Conservation (phyloP, 2,888 invertebrate genomes). For the Dryadula phaetusa region DNA sequence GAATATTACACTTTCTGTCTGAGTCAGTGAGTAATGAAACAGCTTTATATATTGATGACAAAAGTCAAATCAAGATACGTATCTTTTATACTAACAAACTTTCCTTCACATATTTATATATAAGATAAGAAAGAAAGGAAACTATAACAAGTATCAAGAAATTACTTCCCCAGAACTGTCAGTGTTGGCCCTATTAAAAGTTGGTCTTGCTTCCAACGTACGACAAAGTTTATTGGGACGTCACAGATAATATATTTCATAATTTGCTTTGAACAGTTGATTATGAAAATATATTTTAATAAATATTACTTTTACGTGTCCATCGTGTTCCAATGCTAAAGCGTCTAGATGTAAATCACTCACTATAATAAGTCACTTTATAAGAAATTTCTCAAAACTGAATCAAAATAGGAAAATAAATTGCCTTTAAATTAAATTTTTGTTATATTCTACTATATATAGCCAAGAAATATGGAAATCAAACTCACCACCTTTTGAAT, state of each 20-base stretch:
- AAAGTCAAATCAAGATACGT: neutral
- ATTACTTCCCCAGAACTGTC: slow-evolving; percentile 12
- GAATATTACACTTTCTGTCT: too few relatives aligned
- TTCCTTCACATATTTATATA: neutral
- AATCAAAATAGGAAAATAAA: too few relatives aligned
- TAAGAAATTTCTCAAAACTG: too few relatives aligned
- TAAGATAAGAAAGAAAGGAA: neutral
- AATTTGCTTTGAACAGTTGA: slow-evolving; percentile 10
- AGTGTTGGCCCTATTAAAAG: slow-evolving; percentile 25
- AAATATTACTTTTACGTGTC: neutral
- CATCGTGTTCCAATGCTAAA: too few relatives aligned
- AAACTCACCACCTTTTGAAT: too few relatives aligned
- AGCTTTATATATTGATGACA: too few relatives aligned
- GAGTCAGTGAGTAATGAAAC: too few relatives aligned
- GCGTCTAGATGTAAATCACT: too few relatives aligned
- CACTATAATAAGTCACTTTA: too few relatives aligned
- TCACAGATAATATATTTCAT: slow-evolving; percentile 6
- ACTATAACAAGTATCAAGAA: slow-evolving; percentile 9
- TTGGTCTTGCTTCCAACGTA: slow-evolving; percentile 10
- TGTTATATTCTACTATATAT: too few relatives aligned
- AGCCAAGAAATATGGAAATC: too few relatives aligned
- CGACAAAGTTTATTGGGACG: slow-evolving; percentile 3
- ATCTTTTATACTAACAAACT: slow-evolving; percentile 1
- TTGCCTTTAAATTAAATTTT: too few relatives aligned
- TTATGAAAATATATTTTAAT: slow-evolving; percentile 2